phyloP scores from a whole-genome alignment of 2,797 vertebrate species.

The Sebastes cheni region DNA sequence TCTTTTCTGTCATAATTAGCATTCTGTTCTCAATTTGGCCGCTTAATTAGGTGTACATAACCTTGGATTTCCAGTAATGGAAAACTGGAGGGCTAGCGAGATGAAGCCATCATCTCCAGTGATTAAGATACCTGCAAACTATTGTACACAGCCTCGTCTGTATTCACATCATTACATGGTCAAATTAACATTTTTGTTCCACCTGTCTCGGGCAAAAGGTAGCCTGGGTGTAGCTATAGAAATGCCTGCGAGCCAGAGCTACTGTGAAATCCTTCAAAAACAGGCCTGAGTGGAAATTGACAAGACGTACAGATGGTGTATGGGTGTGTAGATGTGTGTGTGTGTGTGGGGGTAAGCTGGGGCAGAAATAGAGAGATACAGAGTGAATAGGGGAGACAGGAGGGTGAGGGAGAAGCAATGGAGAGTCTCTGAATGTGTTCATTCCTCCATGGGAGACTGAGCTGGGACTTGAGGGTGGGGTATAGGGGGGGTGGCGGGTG shows the following conservation, averaged over 20 bases:
- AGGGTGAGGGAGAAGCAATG: conserved; percentile 22
- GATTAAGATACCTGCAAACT: conserved; percentile 84
- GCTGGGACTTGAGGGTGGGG: conserved; percentile 67
- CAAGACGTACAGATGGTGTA: conserved; percentile 56
- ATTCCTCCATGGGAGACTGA: conserved; percentile 71
- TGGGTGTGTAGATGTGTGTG: background rate
- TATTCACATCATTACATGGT: conserved; percentile 82
- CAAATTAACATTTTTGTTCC: conserved; percentile 83
- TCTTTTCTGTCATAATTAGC: conserved; percentile 86
- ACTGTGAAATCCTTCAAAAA: conserved; percentile 72
- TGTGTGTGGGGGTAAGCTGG: background rate
- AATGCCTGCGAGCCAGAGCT: conserved; percentile 61
- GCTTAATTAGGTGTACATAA: conserved; percentile 91
- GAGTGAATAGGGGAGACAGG: conserved; percentile 23
- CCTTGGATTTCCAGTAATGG: conserved; percentile 89
- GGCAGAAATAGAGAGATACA: conserved; percentile 35
- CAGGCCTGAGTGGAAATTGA: conserved; percentile 59
- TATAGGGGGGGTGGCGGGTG: conserved; percentile 29
- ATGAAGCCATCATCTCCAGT: conserved; percentile 87
- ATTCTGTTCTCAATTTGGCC: conserved; percentile 88
- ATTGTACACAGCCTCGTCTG: conserved; percentile 81
- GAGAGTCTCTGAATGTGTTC: conserved; percentile 56
- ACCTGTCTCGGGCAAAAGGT: conserved; percentile 72
- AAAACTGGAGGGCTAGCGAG: conserved; percentile 85
- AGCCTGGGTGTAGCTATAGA: conserved; percentile 67